Conservation (phyloP, 2,113 vertebrate species). For the Thinocorus orbignyianus region DNA sequence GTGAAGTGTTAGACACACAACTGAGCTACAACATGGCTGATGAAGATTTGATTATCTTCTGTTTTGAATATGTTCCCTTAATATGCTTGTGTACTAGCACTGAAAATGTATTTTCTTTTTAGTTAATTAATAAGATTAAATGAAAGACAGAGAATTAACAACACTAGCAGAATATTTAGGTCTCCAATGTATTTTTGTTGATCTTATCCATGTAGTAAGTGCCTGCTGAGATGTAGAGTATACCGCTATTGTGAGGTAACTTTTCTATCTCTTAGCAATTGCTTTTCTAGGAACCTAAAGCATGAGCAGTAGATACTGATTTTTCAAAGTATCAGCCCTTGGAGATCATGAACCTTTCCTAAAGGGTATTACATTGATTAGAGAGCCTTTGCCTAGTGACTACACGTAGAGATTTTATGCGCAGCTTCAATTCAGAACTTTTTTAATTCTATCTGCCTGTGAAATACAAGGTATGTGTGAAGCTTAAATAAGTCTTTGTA, state of each 20-base stretch:
- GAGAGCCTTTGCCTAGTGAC: slow-evolving; percentile 19
- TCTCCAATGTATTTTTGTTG: background rate
- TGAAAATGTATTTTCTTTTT: slow-evolving; percentile 20
- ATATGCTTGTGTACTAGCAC: background rate
- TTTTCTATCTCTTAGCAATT: background rate
- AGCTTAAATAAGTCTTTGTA: background rate
- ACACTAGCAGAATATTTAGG: background rate
- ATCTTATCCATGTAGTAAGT: background rate
- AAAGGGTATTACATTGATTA: slow-evolving; percentile 44
- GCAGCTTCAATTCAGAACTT: slow-evolving; percentile 31
- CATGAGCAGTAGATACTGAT: background rate
- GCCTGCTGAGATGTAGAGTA: background rate
- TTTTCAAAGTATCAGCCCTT: slow-evolving; percentile 1
- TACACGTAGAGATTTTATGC: background rate
- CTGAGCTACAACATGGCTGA: background rate
- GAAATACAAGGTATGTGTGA: background rate
- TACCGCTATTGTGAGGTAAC: background rate
- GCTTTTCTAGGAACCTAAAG: slow-evolving; percentile 2
- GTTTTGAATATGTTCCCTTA: slow-evolving; percentile 45
- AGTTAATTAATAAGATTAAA: slow-evolving; percentile 31
- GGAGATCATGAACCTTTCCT: slow-evolving; percentile 5
- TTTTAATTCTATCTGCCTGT: slow-evolving; percentile 54
- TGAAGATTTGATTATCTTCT: slow-evolving; percentile 24
- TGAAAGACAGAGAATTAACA: slow-evolving; percentile 8
- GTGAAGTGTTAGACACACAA: background rate